phyloP scores from a whole-genome alignment of 2,888 invertebrate species.

The Cosmia trapezina region DNA sequence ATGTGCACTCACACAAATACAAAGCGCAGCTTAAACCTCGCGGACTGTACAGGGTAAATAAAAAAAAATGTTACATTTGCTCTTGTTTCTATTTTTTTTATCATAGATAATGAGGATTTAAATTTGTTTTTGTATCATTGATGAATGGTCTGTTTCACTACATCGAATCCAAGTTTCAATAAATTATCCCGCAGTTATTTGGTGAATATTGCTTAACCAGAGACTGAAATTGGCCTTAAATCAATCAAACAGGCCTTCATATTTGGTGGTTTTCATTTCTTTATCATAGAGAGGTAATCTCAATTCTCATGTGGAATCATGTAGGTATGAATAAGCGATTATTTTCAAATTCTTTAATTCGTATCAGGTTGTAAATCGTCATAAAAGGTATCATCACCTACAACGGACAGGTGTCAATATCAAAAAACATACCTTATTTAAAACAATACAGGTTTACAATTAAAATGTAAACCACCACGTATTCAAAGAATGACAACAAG shows the following conservation, averaged over 20 bases:
- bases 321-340: background rate
- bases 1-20: no score
- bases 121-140: no score
- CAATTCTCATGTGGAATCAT: background rate
- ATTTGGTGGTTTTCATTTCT: background rate
- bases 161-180: no score
- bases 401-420: background rate
- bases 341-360: background rate
- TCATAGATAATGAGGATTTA: background rate
- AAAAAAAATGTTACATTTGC: no score
- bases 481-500: slow-evolving; percentile 31
- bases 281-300: no score
- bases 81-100: background rate
- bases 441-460: slow-evolving; percentile 31
- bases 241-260: background rate
- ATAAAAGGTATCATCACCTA: background rate
- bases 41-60: no score
- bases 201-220: background rate
- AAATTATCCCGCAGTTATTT: no score
- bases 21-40: no score
- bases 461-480: slow-evolving; percentile 17
- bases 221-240: background rate
- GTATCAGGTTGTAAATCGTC: background rate
- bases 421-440: background rate
- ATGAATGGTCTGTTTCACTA: no score